phyloP scores from a whole-genome alignment of 2,113 vertebrate species.

The Proterorhinus semilunaris region DNA sequence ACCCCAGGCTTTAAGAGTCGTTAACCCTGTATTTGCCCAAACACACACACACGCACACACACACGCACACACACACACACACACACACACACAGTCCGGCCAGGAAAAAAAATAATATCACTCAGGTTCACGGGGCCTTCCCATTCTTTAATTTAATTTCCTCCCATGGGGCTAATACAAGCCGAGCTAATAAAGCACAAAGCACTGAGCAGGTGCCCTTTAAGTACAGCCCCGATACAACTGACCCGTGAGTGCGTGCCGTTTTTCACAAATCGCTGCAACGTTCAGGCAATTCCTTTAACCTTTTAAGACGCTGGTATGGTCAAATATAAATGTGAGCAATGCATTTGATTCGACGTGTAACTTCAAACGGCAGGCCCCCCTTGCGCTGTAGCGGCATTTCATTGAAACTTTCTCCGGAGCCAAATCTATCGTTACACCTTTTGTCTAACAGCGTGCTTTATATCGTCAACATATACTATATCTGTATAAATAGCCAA shows the following conservation, averaged over 20 bases:
- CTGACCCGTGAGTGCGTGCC: slow-evolving; percentile 4
- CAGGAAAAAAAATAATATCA: slow-evolving; percentile 33
- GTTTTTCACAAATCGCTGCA: too few relatives aligned
- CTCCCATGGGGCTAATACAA: slow-evolving; percentile 31
- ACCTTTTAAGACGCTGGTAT: neutral
- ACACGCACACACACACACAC: slow-evolving; percentile 24
- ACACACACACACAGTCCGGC: slow-evolving; percentile 6
- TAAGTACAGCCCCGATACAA: neutral
- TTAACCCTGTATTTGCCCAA: slow-evolving; percentile 60
- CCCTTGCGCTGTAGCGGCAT: too few relatives aligned
- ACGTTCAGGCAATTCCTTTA: too few relatives aligned
- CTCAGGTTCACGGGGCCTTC: slow-evolving; percentile 15
- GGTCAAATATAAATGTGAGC: neutral
- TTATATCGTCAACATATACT: neutral
- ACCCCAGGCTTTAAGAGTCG: slow-evolving; percentile 52
- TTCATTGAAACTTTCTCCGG: too few relatives aligned
- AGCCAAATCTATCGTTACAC: too few relatives aligned
- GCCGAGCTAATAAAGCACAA: slow-evolving; percentile 42
- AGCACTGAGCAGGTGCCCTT: slow-evolving; percentile 19
- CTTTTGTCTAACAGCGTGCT: too few relatives aligned
- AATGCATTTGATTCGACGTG: neutral
- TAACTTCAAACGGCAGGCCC: too few relatives aligned
- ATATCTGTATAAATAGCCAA: neutral
- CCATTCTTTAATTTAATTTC: slow-evolving; percentile 40
- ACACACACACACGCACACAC: slow-evolving; percentile 13